Percentiles rank a stretch among this genome's conserved stretches.
phyloP scores from a whole-genome alignment of 2,888 invertebrate genomes.

The Nomada goodeniana region DNA sequence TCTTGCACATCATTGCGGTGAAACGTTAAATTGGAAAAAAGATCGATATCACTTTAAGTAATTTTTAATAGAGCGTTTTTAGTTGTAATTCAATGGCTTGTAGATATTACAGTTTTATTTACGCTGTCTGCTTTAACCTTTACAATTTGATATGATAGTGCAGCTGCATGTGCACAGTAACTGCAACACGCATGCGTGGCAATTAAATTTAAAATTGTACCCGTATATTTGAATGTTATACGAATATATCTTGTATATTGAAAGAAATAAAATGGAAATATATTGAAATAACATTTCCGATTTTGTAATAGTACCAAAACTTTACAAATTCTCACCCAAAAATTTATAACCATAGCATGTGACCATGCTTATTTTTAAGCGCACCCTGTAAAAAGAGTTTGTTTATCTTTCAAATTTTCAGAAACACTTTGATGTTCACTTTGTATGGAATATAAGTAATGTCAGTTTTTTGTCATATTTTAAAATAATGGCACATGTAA shows the following conservation, averaged over 20 bases:
- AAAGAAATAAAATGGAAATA: slow-evolving; percentile 8
- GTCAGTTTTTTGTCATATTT: not conserved
- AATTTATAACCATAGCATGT: not conserved
- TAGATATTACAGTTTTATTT: slow-evolving; percentile 38
- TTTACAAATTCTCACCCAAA: not conserved
- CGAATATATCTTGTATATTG: not conserved
- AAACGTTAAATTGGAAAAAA: not conserved
- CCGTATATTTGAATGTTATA: not conserved
- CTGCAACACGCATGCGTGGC: slow-evolving; percentile 35
- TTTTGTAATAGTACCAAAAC: not conserved
- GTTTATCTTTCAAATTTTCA: slow-evolving; percentile 8
- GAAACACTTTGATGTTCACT: slow-evolving; percentile 39
- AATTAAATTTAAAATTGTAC: slow-evolving; percentile 7
- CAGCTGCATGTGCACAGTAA: slow-evolving; percentile 44
- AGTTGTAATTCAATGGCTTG: slow-evolving; percentile 19
- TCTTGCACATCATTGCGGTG: slow-evolving; percentile 17
- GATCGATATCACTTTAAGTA: slow-evolving; percentile 33
- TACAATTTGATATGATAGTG: slow-evolving; percentile 40
- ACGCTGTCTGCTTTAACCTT: slow-evolving; percentile 48
- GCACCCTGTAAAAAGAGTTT: slow-evolving; percentile 15
- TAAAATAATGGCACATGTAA: slow-evolving; percentile 49
- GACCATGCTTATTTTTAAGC: not conserved
- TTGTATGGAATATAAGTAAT: slow-evolving; percentile 10
- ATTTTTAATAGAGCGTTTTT: slow-evolving; percentile 33
- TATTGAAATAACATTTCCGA: not conserved